A percentile compares a stretch with the other conserved stretches of the same genome.
phyloP scores from a whole-genome alignment of 2,113 vertebrate genomes.

The Hippocampus barbouri region DNA sequence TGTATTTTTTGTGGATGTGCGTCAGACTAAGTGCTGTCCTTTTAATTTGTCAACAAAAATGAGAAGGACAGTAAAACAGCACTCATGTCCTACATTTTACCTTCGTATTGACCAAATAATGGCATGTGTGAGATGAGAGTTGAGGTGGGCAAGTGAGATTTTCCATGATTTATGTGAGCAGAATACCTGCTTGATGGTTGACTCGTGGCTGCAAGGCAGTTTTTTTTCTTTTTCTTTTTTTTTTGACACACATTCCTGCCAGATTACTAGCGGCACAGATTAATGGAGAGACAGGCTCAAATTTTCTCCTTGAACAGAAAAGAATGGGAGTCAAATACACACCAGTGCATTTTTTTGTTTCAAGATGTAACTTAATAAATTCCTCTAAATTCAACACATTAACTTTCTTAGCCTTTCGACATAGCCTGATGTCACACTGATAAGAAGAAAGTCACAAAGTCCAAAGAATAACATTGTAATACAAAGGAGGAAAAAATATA shows the following conservation, averaged over 20 bases:
- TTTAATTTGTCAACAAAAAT: neutral
- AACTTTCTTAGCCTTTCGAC: neutral
- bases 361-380: neutral
- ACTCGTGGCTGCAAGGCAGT: constrained; percentile 21
- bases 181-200: constrained; percentile 7
- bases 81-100: neutral
- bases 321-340: neutral
- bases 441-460: neutral
- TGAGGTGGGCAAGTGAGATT: neutral
- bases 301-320: constrained; percentile 4
- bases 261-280: constrained; percentile 49
- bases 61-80: neutral
- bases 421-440: neutral
- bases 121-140: neutral
- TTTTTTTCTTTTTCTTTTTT: constrained; percentile 33
- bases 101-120: neutral
- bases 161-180: neutral
- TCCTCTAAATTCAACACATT: neutral
- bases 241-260: constrained; percentile 49
- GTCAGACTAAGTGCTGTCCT: neutral
- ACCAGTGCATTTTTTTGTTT: neutral
- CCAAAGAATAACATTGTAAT: neutral
- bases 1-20: neutral
- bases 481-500: no score
- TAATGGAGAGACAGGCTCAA: constrained; percentile 34